These are phyloP conservation scores for Hetaerina titia DNA, from an alignment of 2,888 invertebrate species.

Conservation along the genomic window DNA sequence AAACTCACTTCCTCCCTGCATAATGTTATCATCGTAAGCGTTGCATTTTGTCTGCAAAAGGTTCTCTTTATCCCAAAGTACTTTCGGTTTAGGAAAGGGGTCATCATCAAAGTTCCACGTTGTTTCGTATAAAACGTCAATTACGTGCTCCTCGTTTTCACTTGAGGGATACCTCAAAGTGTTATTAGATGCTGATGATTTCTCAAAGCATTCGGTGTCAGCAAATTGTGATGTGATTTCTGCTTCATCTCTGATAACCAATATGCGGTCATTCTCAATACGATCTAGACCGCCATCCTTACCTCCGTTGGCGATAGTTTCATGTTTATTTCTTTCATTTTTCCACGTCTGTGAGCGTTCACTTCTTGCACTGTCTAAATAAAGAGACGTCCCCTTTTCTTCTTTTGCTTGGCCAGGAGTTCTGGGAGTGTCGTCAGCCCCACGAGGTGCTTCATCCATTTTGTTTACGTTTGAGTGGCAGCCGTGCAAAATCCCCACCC, in stretches of 20 bases:
- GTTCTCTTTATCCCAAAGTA: not conserved
- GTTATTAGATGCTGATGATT: not conserved
- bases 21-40: not conserved
- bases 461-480: too few relatives aligned
- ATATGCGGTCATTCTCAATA: not conserved
- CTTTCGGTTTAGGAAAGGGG: not conserved
- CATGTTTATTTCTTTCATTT: not conserved
- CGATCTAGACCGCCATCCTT: not conserved
- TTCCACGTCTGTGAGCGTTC: not conserved
- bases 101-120: not conserved
- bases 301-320: not conserved
- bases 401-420: not conserved
- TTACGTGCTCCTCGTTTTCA: not conserved
- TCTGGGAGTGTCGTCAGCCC: not conserved
- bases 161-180: too few relatives aligned
- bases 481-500: not conserved
- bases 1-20: not conserved
- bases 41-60: not conserved
- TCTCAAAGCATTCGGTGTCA: not conserved
- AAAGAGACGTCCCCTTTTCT: not conserved
- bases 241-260: not conserved
- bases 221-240: not conserved
- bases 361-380: not conserved
- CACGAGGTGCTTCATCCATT: not conserved
- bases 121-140: not conserved